Base-by-base conservation (phyloP, 1,140 invertebrate genomes). In the Macrobrachium nipponense region DNA sequence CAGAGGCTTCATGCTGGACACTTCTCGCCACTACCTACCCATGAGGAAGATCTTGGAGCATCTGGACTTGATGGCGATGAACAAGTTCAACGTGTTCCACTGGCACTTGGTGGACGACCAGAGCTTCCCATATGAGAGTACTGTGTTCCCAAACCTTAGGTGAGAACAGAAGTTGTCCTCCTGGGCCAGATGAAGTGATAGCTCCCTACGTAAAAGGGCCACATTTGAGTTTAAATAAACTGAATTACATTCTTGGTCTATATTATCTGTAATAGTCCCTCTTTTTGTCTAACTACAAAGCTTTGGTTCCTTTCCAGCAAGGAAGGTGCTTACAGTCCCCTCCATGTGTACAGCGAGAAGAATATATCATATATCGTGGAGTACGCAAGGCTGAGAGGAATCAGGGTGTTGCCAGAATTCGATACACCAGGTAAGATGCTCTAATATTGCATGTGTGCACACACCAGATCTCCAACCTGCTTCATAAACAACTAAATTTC, bases 61-160 rank as follows among this genome's bases (percentile, higher is more conserved):
- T 3, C 89, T 98, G 58, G 95, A 96, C 85, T 94, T 95, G 0
- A 97, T 98, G 96, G 93, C 95, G 3, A 95, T 95, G 88, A 97
- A 97, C 90, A 98, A 98, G 91, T 91, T 97, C 82, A 98, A 98
- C 91, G 96, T 98, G 0, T 95, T 98, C 84, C 97, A 98, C 90
- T 98, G 97, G 97, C 97, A 98, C 91, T 96, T 98, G 36, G 95
- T 96, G 0, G 97, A 98, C 90, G 96, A 98, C 90, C 95, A 96
- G 88, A 95, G 96, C 88, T 98, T 98, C 91, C 97, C 97, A 0
- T 98, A 96, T 90, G 92, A 95, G 80, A 97, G 96, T 89, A 91
- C 90, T 76, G 92, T 89, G 59, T 98, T 95, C 92, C 97, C 97
- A 0, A 91, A 94, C 75, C 90, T 96, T 20, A 95, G 94, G 94